Conservation (phyloP, 2,113 vertebrate genomes). For the Rhea americana region DNA sequence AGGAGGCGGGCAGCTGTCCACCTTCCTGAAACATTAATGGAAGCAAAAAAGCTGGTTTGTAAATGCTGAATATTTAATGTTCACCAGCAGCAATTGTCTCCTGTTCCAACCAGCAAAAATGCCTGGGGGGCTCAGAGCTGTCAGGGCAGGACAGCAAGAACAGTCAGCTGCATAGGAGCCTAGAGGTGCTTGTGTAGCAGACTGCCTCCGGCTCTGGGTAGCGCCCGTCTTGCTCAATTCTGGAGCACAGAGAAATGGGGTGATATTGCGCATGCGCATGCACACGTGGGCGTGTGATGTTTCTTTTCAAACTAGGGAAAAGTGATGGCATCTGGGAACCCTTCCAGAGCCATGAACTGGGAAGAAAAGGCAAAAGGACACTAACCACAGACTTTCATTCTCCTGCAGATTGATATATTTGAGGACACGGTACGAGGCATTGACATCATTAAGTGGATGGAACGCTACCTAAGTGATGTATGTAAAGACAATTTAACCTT, state of each 20-base stretch:
- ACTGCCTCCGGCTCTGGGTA: not conserved
- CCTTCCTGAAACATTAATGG: not conserved
- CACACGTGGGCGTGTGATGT: accelerated
- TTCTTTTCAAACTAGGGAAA: not conserved
- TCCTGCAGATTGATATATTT: constrained; percentile 91
- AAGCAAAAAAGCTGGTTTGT: not conserved
- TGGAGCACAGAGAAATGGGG: not conserved
- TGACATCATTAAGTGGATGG: constrained; percentile 95
- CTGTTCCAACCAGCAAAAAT: not conserved
- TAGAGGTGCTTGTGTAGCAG: not conserved
- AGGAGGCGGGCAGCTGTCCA: not conserved
- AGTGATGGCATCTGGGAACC: not conserved
- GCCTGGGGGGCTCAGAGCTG: not conserved
- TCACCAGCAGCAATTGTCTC: not conserved
- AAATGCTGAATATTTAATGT: not conserved
- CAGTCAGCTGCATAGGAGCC: not conserved
- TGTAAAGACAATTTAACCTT: constrained; percentile 71
- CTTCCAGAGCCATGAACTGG: not conserved
- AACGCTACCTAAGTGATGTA: constrained; percentile 91
- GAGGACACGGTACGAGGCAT: constrained; percentile 87
- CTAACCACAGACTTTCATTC: not conserved
- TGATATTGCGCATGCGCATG: not conserved
- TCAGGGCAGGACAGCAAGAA: not conserved
- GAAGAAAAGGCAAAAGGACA: not conserved
- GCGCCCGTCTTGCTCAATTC: not conserved